Evolutionary conservation across 2,797 vertebrate genomes (phyloP), one percentile per base, ranked within the genome.

Genomic region (Euphonia xanthogaster): DNA sequence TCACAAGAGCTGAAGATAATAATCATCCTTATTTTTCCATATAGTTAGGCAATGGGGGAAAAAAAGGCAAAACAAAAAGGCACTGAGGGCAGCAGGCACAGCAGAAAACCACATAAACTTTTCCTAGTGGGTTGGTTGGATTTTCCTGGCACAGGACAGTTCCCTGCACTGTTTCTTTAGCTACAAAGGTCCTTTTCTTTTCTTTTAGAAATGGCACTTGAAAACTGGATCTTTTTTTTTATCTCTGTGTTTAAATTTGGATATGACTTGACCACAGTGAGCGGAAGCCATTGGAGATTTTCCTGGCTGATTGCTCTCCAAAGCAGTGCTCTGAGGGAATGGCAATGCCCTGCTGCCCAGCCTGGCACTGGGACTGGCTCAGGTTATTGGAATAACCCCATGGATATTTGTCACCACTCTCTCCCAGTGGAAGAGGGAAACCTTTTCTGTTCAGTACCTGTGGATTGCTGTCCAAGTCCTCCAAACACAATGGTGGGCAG

Each of bases 121-220:
- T 76, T 81, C 39, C 0, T 70, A 50, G 57, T 65, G 61, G 12
- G 18, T 42, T 87, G 67, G 45, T n/a, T 91, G 67, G 24, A 91
- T 92, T 92, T 89, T 76, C 81, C 84, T 95, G 92, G 55, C 28
- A 0, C 53, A 30, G 72, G 81, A n/a, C 0, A 1, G 40, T 72
- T 93, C 61, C 63, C 63, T 84, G 37, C 4, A 1, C 44, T 67
- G 3, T 60, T 90, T 72, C 71, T 81, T 92, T 39, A 57, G 31
- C 42, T 63, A 92, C 77, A 94, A 87, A 95, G 72, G 53, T 85
- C 30, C 74, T 93, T 90, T 94, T 94, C 39, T 95, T 83, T 92
- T 85, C 90, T 91, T 58, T 72, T 23, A 40, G 55, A 90, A 92
- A 57, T 70, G 60, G 57, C 72, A 88, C 30, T 92, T 57, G 50